phyloP scores from a whole-genome alignment of 2,113 vertebrate genomes.

The Eonycteris spelaea region DNA sequence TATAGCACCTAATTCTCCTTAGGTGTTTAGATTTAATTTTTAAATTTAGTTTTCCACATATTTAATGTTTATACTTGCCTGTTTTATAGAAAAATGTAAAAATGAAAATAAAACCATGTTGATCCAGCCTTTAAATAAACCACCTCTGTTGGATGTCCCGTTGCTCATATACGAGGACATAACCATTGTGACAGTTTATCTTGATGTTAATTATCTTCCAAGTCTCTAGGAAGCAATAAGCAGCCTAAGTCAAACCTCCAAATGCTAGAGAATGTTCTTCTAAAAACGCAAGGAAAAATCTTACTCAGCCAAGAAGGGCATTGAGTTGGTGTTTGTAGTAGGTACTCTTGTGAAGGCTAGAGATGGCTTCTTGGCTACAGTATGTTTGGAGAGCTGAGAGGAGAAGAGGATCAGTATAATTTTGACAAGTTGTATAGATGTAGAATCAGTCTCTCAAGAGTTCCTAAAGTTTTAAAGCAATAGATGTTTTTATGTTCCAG shows the following conservation, averaged over 20 bases:
- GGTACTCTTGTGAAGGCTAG: not conserved
- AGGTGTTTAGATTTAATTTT: not conserved
- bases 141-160: not conserved
- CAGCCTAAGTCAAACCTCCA: not conserved
- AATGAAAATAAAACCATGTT: not conserved
- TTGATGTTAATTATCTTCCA: not conserved
- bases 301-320: not conserved
- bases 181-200: not conserved
- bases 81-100: not conserved
- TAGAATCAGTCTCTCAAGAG: not conserved
- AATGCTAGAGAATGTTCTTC: not conserved
- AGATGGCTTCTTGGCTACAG: not conserved
- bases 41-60: not conserved
- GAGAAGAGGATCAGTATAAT: not conserved
- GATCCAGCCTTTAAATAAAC: not conserved
- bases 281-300: not conserved
- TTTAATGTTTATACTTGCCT: not conserved
- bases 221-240: not conserved
- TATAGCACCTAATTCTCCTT: not conserved
- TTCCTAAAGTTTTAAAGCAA: not conserved
- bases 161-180: not conserved
- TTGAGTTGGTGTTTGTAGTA: not conserved
- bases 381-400: not conserved
- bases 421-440: not conserved
- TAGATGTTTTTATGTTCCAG: not conserved